Evolutionary conservation across 2,888 invertebrate genomes (phyloP), one percentile per base, ranked within the genome.

Genomic region (Polylopha cassiicola): DNA sequence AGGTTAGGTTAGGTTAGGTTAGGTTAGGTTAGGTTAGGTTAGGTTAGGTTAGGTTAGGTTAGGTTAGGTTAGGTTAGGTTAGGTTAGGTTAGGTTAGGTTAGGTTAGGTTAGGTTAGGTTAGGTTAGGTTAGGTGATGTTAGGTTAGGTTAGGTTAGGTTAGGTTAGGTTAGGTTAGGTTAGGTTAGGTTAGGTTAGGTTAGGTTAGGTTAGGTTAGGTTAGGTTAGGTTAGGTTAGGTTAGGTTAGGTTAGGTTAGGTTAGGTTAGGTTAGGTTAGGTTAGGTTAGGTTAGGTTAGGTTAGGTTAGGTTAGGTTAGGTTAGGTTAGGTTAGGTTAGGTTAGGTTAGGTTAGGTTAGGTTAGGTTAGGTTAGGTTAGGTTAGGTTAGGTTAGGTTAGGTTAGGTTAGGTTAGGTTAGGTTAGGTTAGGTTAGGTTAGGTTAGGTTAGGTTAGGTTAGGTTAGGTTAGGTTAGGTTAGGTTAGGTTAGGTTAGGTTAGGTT

Each of bases 371-470:
- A 36, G 36, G 36, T 36, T 36, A 24, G 36, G 36, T 36, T 36
- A 21, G 32, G 32, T 32, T 32, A 32, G 32, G 32, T 32, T 23
- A 23, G 36, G 36, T 36, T 36, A 36, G 36, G 36, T 36, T 36
- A 24, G 36, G 36, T 36, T 36, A 36, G 36, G 36, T 36, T 36
- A 24, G 36, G 36, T 36, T 36, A 36, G 36, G 36, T 36, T 36
- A 27, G 36, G 36, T 36, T 36, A 36, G 36, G 36, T 36, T 36
- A 27, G 36, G 36, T 36, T 36, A 36, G 36, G 36, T 36, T 36
- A 27, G 36, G 36, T 36, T 36, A 36, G 36, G 36, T 36, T 36
- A 27, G 36, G 36, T 36, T 36, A 26, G 36, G 36, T 26, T 26
- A 27, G 36, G 32, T 32, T 32, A 32, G 32, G 32, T 32, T 32